Base-by-base conservation (phyloP, 1,140 invertebrate genomes). In the Lanistes nyassanus region DNA sequence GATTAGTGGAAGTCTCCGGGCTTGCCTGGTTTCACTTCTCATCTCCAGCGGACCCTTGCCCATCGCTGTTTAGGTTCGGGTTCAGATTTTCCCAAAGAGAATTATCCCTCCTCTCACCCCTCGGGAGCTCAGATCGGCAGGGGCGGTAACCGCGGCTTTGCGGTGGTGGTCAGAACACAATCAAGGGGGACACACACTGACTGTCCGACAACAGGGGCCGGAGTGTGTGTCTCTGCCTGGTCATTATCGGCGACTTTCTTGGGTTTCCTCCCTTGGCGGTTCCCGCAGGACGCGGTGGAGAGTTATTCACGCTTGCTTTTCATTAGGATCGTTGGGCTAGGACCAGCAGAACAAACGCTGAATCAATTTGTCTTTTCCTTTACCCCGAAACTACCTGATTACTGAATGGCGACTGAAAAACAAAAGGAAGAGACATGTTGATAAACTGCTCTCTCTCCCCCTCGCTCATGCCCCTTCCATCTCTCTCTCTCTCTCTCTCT, bases 321-420 rank as follows among this genome's bases (percentile, higher is more conserved):
- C 62, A 64, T 64, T 64, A 64, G 29, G 62, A 26, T 64, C 3
- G 36, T 36, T 16, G 29, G 62, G 7, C 29, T 31, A 6, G 56
- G 62, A 64, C 62, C 62, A 31, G 62, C 36, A 64, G 36, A 64
- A 64, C 62, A 64, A 64, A 64, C 62, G 62, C 29, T 36, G 62
- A 64, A 64, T 64, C 62, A 64, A 64, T 64, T 64, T 64, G 62
- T 64, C 62, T 31, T 64, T 64, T 64, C 62, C 29, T 64, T 64
- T 37, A 64, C 19, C 9, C 66, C 3, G 23, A 39, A 26, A 4
- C 9, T 19, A 37, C 21, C 66, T 42, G 37, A 68, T 39, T 68
- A 21, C 23, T 29, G 21, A 23, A 19, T 26, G 66, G 34, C 29
- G 47, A 31, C 21, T 68, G 37, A 26, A 42, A 47, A 68, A 47